Evolutionary conservation across 2,797 vertebrate species (phyloP), one percentile per base, ranked within the genome.

Genomic region (Fistularia commersonii): DNA sequence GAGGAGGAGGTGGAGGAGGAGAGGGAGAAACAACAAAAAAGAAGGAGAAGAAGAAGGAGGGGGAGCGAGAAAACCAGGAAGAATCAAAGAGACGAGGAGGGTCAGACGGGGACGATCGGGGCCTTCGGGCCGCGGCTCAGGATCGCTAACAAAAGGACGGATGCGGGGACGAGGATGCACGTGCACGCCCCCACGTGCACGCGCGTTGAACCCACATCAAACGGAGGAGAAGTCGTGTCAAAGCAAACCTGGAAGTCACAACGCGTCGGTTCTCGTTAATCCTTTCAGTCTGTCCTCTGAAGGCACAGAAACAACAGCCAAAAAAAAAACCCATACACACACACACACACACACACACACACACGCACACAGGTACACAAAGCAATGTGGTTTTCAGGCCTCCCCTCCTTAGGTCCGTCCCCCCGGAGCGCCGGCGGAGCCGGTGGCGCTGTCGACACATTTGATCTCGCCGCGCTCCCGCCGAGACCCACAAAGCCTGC

Each of bases 331-430:
- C 31, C 34, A 38, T 47, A 10, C 56, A 48, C 61, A 48, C 11
- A 48, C 42, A 45, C 48, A 40, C 37, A 32, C 36, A 8, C 35
- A 38, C 35, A 32, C 51, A 33, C 31, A 37, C 45, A 43, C 5
- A 52, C 41, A 47, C 15, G 11, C 59, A 50, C 40, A 48, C 65
- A 74, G 36, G 53, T 64, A 69, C 38, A 67, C 40, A 66, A 56
- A 58, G 32, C 41, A 64, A 56, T 54, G 34, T 76, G 68, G 48
- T 48, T 79, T 59, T 32, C 50, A 61, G 75, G 67, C 78, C 48
- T 70, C 79, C 73, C 63, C 71, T 79, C 71, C 78, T 74, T 56
- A 54, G 70, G 76, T 78, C 74, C 72, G 74, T 80, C 77, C 80
- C 65, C 79, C 77, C 76, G 74, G 64, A 73, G 79, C 57, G 71